Base-by-base conservation (phyloP, 2,888 invertebrate species). In the Metalampra italica region DNA sequence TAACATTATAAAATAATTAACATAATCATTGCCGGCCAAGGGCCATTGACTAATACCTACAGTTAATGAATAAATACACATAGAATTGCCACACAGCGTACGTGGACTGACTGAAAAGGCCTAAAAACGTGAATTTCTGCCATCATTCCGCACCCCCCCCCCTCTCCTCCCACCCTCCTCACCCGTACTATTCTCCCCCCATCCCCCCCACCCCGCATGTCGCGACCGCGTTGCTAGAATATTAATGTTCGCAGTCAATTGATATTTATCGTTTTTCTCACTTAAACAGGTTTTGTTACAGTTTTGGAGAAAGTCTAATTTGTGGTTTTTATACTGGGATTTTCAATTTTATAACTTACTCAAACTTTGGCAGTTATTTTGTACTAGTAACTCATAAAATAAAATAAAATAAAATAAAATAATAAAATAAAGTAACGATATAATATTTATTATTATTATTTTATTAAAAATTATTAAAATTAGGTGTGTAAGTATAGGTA, bases 91-190 rank as follows among this genome's bases (percentile, higher is more conserved):
- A 64, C 71, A 73, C 70, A 69, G 70, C 71, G 72, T 65, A 77
- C 75, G 74, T 75, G 80, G 47, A 53, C 54, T 65, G 69, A 71
- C 83, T 82, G 83, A 86, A 86, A 86, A 82, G 79, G 86, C 87
- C 86, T 85, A 86, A 87, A 88, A 88, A 87, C 81, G 81, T 68
- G 77, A 60, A 76, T 82, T 82, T 80, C 75, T 62, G 69, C 72
- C 72, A 74, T 75, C 74, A 71, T 68, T 68, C 73, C 65, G 54
- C 64, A 57, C 55, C 63, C 64, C 61, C 70, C 65, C 36, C 11
- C 36, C n/a, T n/a, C 58, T 53, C 48, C 51, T 44, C 43, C 44
- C 50, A 49, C 47, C 7, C 29, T 11, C 12, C 11, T 59, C 59
- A 64, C 67, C 71, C 68, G 75, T 74, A 84, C 84, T 84, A 85